Base-by-base conservation (phyloP, 2,888 invertebrate species). In the Bibio marci region DNA sequence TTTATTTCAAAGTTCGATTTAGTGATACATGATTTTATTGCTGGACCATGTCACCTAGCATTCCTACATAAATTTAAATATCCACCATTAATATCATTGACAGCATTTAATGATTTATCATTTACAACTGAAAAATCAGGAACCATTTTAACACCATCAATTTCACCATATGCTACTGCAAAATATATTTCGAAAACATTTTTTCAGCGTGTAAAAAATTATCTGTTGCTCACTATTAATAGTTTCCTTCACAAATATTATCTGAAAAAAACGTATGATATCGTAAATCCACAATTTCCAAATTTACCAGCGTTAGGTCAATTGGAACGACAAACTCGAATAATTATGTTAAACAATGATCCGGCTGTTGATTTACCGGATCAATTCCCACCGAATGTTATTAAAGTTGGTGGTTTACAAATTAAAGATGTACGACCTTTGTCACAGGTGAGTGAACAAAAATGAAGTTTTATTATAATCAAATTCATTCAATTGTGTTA, bases 1-100 rank as follows among this genome's bases (percentile, higher is more conserved):
- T 6, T 22, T 22, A 31, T 15, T 14, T 14, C 13, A 8, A 6
- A 50, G 25, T 53, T 56, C 40, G 58, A 59, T 48, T 38, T 57
- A 28, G 50, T 57, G n/a, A 42, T 59, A 6, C 47, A 54, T 36
- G 60, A 59, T 41, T 53, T 50, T 30, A 52, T 51, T 1, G 27
- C 49, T 18, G 54, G 53, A 3, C 48, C 54, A 4, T 51, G 49
- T 46, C 38, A 57, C n/a, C 25, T 58, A n/a, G 53, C 52, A 2
- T 52, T 58, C 36, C 44, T 52, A 1, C 48, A 55, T 26, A 51
- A 51, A 36, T 59, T 56, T 41, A 47, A 48, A 1, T 46, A 53
- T 47, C 52, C 56, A 14, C 53, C 58, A 12, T 41, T 58, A 22
- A 45, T 56, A 22, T 54, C 54, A 11, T 40, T 56, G 2, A 44